These are phyloP conservation scores for Patiria pectinifera DNA, from an alignment of 53 echinoderm and acorn worm genomes.

Conservation along the genomic window DNA sequence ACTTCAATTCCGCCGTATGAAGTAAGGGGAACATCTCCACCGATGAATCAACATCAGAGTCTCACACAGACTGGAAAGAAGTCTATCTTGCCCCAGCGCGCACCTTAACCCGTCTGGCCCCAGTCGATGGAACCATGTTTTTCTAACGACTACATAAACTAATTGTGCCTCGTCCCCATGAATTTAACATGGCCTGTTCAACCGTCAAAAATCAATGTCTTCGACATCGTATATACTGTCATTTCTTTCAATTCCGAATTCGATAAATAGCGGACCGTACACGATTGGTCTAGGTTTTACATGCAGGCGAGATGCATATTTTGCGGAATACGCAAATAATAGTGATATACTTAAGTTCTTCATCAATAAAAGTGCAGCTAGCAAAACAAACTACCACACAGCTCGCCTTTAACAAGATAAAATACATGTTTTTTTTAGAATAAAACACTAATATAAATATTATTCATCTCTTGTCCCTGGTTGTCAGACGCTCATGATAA, in stretches of 20 bases:
- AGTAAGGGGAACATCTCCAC: neutral
- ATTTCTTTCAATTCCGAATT: neutral
- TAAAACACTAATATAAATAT: no score
- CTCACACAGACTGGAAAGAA: neutral
- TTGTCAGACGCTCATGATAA: no score
- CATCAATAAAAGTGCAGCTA: no score
- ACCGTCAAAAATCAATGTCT: neutral
- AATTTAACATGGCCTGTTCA: neutral
- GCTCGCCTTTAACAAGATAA: no score
- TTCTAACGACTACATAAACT: neutral
- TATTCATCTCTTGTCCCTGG: no score
- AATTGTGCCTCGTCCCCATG: neutral
- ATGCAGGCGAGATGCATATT: neutral
- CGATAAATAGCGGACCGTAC: neutral
- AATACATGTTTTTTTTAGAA: no score
- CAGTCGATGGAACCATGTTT: constrained; percentile 1
- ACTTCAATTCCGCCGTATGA: no score
- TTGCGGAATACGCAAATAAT: no score
- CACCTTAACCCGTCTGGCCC: neutral
- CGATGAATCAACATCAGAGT: neutral
- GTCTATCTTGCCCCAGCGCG: neutral
- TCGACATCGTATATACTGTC: neutral
- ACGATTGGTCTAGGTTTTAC: neutral
- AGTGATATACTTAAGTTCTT: no score
- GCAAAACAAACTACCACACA: no score